phyloP scores from a whole-genome alignment of 2,888 invertebrate genomes.

The Dasysyrphus tricinctus region DNA sequence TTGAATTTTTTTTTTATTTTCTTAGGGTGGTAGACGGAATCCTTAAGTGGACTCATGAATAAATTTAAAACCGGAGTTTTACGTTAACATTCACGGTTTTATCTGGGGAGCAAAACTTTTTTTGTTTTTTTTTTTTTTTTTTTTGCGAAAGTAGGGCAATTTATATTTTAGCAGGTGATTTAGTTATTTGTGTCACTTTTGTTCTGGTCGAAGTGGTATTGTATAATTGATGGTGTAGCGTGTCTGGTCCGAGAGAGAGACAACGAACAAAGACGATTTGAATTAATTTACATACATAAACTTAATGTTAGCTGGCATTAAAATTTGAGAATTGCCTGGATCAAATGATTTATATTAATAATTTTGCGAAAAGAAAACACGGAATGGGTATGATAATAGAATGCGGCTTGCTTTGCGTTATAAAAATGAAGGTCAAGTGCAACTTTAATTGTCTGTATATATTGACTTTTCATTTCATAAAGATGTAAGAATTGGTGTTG shows the following conservation, averaged over 20 bases:
- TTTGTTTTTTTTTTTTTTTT: constrained; percentile 1
- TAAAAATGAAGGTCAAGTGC: too few species aligned
- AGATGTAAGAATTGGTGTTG: too few species aligned
- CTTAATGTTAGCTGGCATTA: constrained; percentile 7
- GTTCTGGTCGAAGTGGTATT: constrained; percentile 15
- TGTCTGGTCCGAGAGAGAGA: not conserved
- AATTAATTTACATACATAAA: constrained; percentile 24
- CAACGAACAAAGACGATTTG: not conserved
- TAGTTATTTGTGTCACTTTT: constrained; percentile 33
- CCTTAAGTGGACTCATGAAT: constrained; percentile 29
- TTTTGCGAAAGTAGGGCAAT: constrained; percentile 43
- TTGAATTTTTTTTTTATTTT: not conserved
- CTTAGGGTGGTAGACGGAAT: constrained; percentile 1
- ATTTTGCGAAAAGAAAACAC: not conserved
- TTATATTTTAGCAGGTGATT: constrained; percentile 69
- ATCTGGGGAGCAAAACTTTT: constrained; percentile 24
- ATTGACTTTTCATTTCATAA: too few species aligned
- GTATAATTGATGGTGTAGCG: constrained; percentile 18
- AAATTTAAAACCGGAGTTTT: constrained; percentile 9
- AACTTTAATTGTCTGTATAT: too few species aligned
- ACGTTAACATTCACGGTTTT: constrained; percentile 21
- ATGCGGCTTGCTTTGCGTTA: too few species aligned
- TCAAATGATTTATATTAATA: constrained; percentile 6
- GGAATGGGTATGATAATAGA: too few species aligned
- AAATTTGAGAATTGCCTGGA: not conserved